Percentiles rank a stretch among this genome's conserved stretches.
Evolutionary conservation across 2,888 invertebrate genomes (phyloP).

Genomic region (Conomelus anceps): DNA sequence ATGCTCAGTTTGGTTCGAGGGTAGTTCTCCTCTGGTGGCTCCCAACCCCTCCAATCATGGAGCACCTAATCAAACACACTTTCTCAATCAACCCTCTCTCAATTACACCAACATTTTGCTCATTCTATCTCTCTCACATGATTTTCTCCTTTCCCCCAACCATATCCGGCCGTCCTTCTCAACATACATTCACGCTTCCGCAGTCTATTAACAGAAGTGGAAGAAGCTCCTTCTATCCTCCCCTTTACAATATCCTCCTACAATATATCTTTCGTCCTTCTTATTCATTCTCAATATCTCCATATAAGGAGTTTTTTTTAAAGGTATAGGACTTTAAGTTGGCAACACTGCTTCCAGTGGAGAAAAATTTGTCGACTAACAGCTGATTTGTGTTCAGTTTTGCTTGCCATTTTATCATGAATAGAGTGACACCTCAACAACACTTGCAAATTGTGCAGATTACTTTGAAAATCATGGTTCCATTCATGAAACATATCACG

Average conservation of each 20-base stretch:
- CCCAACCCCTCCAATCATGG: not conserved
- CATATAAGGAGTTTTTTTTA: no score
- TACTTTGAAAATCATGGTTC: no score
- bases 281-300: not conserved
- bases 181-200: not conserved
- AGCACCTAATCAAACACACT: not conserved
- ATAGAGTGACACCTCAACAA: no score
- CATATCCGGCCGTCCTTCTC: not conserved
- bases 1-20: not conserved
- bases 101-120: not conserved
- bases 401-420: no score
- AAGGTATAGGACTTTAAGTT: no score
- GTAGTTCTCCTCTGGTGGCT: not conserved
- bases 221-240: not conserved
- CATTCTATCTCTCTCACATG: not conserved
- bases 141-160: not conserved
- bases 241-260: not conserved
- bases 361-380: no score
- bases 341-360: no score
- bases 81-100: not conserved
- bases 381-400: no score
- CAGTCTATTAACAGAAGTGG: not conserved
- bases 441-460: no score
- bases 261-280: not conserved
- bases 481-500: no score